Evolutionary conservation across 2,797 vertebrate species (phyloP).

Genomic region (Sebastiscus albofasciatus): DNA sequence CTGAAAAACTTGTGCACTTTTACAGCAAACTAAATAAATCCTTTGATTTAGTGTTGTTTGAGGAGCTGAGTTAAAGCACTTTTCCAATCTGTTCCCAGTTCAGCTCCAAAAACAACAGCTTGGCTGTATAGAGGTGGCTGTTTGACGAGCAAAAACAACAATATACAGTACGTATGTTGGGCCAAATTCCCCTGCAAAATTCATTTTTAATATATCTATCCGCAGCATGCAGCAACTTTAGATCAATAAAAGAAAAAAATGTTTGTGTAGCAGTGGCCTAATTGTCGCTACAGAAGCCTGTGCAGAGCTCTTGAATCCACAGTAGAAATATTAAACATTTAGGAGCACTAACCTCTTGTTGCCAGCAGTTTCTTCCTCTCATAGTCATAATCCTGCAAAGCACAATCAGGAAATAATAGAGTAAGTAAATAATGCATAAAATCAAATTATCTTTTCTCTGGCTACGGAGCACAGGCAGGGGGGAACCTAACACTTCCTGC

Average conservation of each 20-base stretch:
- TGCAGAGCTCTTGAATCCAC: constrained; percentile 14
- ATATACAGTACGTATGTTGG: neutral
- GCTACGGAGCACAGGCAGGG: constrained; percentile 30
- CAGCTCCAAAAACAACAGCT: constrained; percentile 16
- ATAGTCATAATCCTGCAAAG: constrained; percentile 84
- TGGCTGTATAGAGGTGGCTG: neutral
- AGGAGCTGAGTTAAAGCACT: neutral
- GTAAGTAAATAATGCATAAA: constrained; percentile 72
- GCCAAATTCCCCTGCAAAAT: neutral
- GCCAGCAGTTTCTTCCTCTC: constrained; percentile 86
- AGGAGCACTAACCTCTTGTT: constrained; percentile 79
- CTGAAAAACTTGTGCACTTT: neutral
- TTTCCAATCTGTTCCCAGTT: neutral
- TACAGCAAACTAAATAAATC: neutral
- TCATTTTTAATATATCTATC: constrained; percentile 4
- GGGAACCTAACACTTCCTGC: constrained; percentile 23
- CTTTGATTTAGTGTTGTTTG: neutral
- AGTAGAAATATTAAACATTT: constrained; percentile 46
- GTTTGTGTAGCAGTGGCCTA: constrained; percentile 1
- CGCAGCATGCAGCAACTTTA: neutral
- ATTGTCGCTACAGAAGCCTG: constrained; percentile 11
- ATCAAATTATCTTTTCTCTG: constrained; percentile 41
- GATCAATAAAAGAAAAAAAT: constrained; percentile 19
- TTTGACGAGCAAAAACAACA: constrained; percentile 14
- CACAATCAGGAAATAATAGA: constrained; percentile 55